Evolutionary conservation across 2,888 invertebrate species (phyloP).

Genomic region (Napeogenes inachia): DNA sequence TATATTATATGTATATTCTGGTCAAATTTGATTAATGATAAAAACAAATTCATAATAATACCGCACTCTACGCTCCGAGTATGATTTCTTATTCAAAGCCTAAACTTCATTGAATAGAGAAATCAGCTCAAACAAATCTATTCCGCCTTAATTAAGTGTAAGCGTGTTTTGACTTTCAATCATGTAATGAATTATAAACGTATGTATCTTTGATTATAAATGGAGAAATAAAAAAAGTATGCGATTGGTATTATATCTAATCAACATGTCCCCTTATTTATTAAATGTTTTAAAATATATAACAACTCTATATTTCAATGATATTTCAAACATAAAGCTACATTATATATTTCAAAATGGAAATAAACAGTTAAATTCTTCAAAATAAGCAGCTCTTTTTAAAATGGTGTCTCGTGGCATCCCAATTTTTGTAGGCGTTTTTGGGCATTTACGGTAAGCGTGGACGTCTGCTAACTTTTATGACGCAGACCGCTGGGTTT

Average conservation of each 20-base stretch:
- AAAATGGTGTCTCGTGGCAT: constrained; percentile 4
- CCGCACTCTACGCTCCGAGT: constrained; percentile 13
- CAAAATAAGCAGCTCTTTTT: neutral
- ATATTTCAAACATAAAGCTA: no score
- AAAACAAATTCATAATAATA: neutral
- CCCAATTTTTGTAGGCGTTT: constrained; percentile 35
- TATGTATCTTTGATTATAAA: no score
- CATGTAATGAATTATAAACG: constrained; percentile 13
- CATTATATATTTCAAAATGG: no score
- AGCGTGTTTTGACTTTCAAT: constrained; percentile 26
- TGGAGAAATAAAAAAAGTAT: no score
- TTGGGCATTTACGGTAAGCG: constrained; percentile 47
- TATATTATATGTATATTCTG: neutral
- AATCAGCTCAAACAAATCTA: constrained; percentile 28
- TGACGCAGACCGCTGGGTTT: constrained; percentile 48
- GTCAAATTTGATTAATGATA: no score
- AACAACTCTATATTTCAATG: no score
- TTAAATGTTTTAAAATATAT: no score
- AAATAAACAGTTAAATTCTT: neutral
- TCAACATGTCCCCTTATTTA: no score
- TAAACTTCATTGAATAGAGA: constrained; percentile 27
- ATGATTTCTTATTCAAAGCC: constrained; percentile 14
- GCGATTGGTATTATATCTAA: no score
- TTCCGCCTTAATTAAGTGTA: constrained; percentile 25
- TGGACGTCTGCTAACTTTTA: constrained; percentile 57